phyloP scores from a whole-genome alignment of 1,140 invertebrate genomes.

The Planococcus citri region DNA sequence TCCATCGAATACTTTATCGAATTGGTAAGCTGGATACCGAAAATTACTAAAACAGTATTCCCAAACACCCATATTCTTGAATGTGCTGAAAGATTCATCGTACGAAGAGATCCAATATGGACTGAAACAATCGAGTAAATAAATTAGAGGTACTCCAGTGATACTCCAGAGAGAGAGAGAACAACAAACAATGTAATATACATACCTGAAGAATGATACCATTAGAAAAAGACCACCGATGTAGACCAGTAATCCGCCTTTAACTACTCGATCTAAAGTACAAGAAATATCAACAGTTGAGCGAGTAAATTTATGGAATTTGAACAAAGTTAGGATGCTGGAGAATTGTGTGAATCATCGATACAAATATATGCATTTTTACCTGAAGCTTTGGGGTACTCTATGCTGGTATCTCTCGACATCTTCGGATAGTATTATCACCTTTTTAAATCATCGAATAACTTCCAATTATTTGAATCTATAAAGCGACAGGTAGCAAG shows the following conservation, averaged over 20 bases:
- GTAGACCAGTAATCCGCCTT: constrained; percentile 62
- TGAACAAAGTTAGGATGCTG: too few relatives aligned
- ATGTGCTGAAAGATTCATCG: constrained; percentile 72
- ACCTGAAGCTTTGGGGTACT: constrained; percentile 12
- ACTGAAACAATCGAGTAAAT: constrained; percentile 37
- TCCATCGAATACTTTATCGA: constrained; percentile 76
- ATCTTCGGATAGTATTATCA: not conserved
- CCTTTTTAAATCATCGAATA: too few relatives aligned
- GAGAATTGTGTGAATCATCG: too few relatives aligned
- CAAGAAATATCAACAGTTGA: constrained; percentile 32
- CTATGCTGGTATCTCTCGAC: constrained; percentile 6
- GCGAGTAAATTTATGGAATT: too few relatives aligned
- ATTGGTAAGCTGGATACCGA: constrained; percentile 81
- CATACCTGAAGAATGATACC: constrained; percentile 66
- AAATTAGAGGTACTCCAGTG: constrained; percentile 19
- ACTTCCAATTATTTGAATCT: too few relatives aligned
- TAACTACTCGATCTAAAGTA: constrained; percentile 54
- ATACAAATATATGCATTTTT: too few relatives aligned
- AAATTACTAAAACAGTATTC: constrained; percentile 92
- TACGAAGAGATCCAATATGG: constrained; percentile 96
- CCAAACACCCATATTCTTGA: constrained; percentile 93
- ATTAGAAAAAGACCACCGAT: constrained; percentile 60
- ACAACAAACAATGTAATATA: constrained; percentile 22
- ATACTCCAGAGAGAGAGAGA: too few relatives aligned
- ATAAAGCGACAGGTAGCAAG: too few relatives aligned